Evolutionary conservation across 2,888 invertebrate species (phyloP).

Genomic region (Xanthorhoe designata): DNA sequence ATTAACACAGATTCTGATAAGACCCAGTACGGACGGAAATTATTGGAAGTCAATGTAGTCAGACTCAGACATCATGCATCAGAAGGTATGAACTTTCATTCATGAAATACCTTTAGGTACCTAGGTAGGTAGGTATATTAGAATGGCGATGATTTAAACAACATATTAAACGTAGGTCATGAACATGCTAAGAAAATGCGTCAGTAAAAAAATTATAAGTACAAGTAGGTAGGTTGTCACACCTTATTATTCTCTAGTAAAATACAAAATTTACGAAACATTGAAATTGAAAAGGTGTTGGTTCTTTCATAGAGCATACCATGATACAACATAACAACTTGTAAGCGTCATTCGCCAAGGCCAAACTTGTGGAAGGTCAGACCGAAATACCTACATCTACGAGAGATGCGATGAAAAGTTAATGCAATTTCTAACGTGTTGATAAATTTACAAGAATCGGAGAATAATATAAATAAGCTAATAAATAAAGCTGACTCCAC

Average conservation of each 20-base stretch:
- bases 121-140: not conserved
- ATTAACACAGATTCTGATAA: no score
- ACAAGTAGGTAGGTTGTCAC: no score
- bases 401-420: constrained; percentile 37
- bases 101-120: not conserved
- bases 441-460: constrained; percentile 23
- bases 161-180: not conserved
- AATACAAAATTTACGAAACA: not conserved
- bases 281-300: constrained; percentile 4
- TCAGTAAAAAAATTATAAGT: no score
- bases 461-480: constrained; percentile 3
- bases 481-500: not conserved
- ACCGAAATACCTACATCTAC: constrained; percentile 42
- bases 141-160: not conserved
- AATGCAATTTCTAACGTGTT: constrained; percentile 26
- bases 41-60: no score
- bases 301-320: not conserved
- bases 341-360: constrained; percentile 55
- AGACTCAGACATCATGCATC: no score
- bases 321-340: constrained; percentile 39
- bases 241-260: not conserved
- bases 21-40: no score
- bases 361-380: constrained; percentile 54
- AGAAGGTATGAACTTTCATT: no score
- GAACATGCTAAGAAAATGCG: no score